Evolutionary conservation across 1,140 invertebrate species (phyloP).

Genomic region (Zaprionus vittiger): DNA sequence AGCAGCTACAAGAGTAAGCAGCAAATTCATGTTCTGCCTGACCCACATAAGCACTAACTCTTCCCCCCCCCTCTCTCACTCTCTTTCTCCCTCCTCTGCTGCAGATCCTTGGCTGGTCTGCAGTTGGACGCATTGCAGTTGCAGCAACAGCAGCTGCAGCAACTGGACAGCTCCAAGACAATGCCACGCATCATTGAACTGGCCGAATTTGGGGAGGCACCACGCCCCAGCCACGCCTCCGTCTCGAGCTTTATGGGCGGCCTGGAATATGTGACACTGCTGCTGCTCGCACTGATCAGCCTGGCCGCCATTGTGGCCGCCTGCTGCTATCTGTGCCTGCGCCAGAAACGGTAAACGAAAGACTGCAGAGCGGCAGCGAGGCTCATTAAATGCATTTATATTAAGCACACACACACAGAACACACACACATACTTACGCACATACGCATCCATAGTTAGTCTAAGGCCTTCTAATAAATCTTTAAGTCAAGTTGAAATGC

Average conservation of each 20-base stretch:
- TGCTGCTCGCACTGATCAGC: slow-evolving; percentile 91
- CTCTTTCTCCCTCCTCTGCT: not conserved
- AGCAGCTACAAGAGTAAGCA: slow-evolving; percentile 89
- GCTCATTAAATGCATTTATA: slow-evolving; percentile 41
- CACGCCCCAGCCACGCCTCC: slow-evolving; percentile 59
- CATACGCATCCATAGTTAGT: slow-evolving; percentile 18
- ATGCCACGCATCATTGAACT: slow-evolving; percentile 86
- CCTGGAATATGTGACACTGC: slow-evolving; percentile 91
- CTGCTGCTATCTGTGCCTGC: slow-evolving; percentile 90
- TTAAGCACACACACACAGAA: slow-evolving; percentile 42
- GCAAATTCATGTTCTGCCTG: not conserved
- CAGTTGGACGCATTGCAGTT: slow-evolving; percentile 74
- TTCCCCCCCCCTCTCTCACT: not conserved
- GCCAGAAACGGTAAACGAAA: slow-evolving; percentile 87
- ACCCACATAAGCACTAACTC: slow-evolving; percentile 28
- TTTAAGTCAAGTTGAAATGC: slow-evolving; percentile 51
- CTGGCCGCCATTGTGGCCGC: slow-evolving; percentile 91
- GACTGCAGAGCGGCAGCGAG: slow-evolving; percentile 45
- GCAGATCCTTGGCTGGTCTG: slow-evolving; percentile 62
- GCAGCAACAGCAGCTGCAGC: slow-evolving; percentile 59
- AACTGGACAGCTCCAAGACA: slow-evolving; percentile 51
- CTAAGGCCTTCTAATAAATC: slow-evolving; percentile 67
- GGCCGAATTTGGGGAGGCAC: slow-evolving; percentile 85
- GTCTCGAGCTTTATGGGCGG: slow-evolving; percentile 86
- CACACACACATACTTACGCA: slow-evolving; percentile 30